phyloP scores from a whole-genome alignment of 1,140 invertebrate species.

The Zaprionus tsacasi region DNA sequence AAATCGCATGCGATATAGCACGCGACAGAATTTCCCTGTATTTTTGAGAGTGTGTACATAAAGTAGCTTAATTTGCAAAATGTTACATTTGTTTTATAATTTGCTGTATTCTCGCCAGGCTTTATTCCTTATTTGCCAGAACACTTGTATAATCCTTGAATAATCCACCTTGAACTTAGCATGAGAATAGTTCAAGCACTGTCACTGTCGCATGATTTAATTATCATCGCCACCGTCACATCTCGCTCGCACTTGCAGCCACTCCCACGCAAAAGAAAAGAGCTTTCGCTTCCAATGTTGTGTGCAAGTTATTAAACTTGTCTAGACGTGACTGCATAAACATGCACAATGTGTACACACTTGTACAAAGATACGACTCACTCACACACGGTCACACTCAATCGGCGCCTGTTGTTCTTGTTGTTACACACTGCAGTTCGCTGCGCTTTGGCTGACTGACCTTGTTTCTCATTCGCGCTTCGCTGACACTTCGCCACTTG shows the following conservation, averaged over 20 bases:
- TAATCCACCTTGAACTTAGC: constrained; percentile 34
- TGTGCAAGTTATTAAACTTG: constrained; percentile 65
- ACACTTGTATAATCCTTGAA: not conserved
- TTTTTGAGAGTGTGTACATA: not conserved
- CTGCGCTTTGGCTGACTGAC: constrained; percentile 66
- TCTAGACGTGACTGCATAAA: constrained; percentile 36
- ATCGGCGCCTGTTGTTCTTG: not conserved
- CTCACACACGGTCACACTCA: not conserved
- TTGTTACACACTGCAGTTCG: not conserved
- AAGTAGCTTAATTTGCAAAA: too few species aligned
- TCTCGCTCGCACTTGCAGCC: not conserved
- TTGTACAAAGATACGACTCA: not conserved
- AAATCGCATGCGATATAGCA: constrained; percentile 20
- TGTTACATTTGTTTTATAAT: too few species aligned
- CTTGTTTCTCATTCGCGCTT: constrained; percentile 69
- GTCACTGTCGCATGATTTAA: constrained; percentile 22
- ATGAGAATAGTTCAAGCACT: constrained; percentile 9
- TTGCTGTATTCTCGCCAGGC: too few species aligned
- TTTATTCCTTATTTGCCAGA: too few species aligned
- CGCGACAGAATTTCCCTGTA: not conserved
- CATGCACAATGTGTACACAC: constrained; percentile 21
- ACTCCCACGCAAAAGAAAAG: constrained; percentile 36
- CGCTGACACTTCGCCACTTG: constrained; percentile 46
- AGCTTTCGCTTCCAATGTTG: constrained; percentile 67
- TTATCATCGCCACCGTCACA: not conserved